Base-by-base conservation (phyloP, 2,113 vertebrate genomes). In the Ammodytes dubius region DNA sequence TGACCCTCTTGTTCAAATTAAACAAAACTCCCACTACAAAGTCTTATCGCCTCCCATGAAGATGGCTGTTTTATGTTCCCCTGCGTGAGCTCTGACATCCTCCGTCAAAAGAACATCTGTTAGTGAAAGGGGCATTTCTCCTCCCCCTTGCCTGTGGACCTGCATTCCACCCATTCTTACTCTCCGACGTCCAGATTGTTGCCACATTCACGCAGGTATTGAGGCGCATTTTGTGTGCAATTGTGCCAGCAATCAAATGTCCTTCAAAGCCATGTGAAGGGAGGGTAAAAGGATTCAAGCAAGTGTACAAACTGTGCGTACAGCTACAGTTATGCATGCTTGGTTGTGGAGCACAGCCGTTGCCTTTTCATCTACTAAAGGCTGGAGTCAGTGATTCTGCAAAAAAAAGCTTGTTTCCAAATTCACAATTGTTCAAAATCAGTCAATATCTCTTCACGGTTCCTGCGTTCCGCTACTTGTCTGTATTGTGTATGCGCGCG, bases 121-220 rank as follows among this genome's bases (percentile, higher is more conserved):
- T 87, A 79, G 50, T 66, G 74, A 72, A 83, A 74, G 82, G 73
- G 10, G 13, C 3, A 60, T 67, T 50, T 68, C 74, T 53, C 88
- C 89, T 59, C 90, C 87, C 90, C 87, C 89, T 67, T 13, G 7
- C 70, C 86, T 73, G 7, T 81, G 56, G 56, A 79, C 65, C 81
- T 75, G 63, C 91, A 93, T 94, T 94, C 93, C 89, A 87, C 70
- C 87, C 90, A 92, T 92, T 92, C 90, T 77, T 87, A 47, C 39
- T 46, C 70, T 27, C 82, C 74, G 70, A 70, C 4, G 13, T 87
- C 37, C 70, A 88, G 79, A 91, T 82, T 88, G 84, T 70, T 84
- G 81, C 71, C 72, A 86, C 82, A 79, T 79, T 84, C 79, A 79
- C 60, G 70, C 86, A 91, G 91, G 90, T 91, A 83, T 77, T 60